Conservation (phyloP, 2,888 invertebrate genomes). For the Linnaemya tessellans region DNA sequence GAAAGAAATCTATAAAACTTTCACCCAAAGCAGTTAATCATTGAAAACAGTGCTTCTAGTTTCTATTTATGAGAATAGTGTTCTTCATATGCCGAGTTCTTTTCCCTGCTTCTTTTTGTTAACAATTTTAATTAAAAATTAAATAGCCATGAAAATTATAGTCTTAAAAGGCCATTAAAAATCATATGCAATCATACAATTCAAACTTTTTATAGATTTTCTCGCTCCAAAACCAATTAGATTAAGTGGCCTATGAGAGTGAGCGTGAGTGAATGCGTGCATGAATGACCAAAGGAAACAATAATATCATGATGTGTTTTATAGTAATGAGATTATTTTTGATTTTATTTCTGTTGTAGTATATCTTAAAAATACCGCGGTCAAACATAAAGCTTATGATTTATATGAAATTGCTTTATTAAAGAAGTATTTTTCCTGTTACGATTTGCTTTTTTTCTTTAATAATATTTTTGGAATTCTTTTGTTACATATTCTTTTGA, state of each 20-base stretch:
- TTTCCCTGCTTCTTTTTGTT: slow-evolving; percentile 1
- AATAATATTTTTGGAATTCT: slow-evolving; percentile 31
- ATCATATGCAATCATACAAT: slow-evolving; percentile 24
- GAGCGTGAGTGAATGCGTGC: background rate
- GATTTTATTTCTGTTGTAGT: slow-evolving; percentile 5
- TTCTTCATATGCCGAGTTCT: slow-evolving; percentile 10
- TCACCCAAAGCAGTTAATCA: slow-evolving; percentile 19
- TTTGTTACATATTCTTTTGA: slow-evolving; percentile 2
- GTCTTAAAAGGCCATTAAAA: slow-evolving; percentile 41
- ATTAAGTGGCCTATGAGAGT: slow-evolving; percentile 20
- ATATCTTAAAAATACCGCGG: slow-evolving; percentile 16
- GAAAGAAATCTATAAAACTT: slow-evolving; percentile 15
- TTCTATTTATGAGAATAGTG: background rate
- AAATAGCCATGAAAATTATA: slow-evolving; percentile 56
- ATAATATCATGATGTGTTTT: background rate
- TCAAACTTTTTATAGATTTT: slow-evolving; percentile 27
- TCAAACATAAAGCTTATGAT: slow-evolving; percentile 49
- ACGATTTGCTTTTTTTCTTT: background rate
- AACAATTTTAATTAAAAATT: slow-evolving; percentile 56
- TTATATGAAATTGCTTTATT: slow-evolving; percentile 16
- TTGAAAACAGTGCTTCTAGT: background rate
- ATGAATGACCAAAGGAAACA: slow-evolving; percentile 14
- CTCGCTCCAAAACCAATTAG: slow-evolving; percentile 22
- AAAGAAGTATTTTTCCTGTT: background rate
- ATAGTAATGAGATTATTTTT: background rate